Base-by-base conservation (phyloP, 2,113 vertebrate genomes). In the Sturnira hondurensis region DNA sequence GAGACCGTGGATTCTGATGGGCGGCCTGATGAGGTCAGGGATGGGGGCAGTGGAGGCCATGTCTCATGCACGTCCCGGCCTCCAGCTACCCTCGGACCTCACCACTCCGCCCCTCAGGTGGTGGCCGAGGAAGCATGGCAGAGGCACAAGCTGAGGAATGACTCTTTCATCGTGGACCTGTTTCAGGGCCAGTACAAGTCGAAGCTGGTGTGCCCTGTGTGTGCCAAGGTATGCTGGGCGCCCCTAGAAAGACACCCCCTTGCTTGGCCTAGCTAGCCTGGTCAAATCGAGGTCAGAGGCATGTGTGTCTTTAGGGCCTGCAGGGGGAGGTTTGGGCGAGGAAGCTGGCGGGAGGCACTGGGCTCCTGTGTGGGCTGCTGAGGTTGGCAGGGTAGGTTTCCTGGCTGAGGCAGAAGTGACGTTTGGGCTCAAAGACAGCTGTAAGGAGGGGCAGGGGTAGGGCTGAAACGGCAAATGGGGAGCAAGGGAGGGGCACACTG, bases 121-220 rank as follows among this genome's bases (percentile, higher is more conserved):
- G 99, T 99, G 91, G 99, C 99, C 70, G 99, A 99, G 96, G 99
- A 99, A 97, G 99, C 99, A 8, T 99, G 99, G 99, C 99, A 99
- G 95, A 98, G 99, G 58, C 99, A 99, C 98, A 99, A 99, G 98
- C 99, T 99, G 99, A 99, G 99, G 94, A 99, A 99, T 0, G 99
- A 99, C 95, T 99, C 99, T 0, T 99, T 99, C 94, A 99, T 99
- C 13, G 99, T 99, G 94, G 99, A 99, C 97, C 98, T 99, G 15
- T 99, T 99, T 97, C 99, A 99, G 98, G 99, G 99, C 98, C 99
- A 99, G 97, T 99, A 99, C 97, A 99, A 99, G 97, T 99, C 99
- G 50, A 99, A 99, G 97, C 98, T 99, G 13, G 99, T 99, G 96
- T 99, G 99, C 94, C 99, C 99, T 0, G 98, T 99, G 41, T 99